These are phyloP conservation scores for Excalfactoria chinensis DNA, from an alignment of 2,113 vertebrate genomes.

Conservation along the genomic window DNA sequence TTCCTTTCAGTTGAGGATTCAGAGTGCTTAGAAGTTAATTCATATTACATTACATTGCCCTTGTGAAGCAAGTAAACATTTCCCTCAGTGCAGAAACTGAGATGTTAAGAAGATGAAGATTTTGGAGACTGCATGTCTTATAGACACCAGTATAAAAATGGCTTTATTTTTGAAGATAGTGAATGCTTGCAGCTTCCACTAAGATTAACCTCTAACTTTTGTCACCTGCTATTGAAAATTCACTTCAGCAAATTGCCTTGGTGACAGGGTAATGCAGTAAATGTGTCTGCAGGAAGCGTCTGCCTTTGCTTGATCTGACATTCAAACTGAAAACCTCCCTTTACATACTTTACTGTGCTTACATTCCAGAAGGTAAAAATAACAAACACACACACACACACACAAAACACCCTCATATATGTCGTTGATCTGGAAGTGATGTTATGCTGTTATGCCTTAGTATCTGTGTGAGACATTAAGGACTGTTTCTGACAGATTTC, in stretches of 20 bases:
- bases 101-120: background rate
- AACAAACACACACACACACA: too few relatives aligned
- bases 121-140: background rate
- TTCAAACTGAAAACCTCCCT: background rate
- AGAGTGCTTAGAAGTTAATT: conserved; percentile 18
- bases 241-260: background rate
- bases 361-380: background rate
- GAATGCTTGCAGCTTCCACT: background rate
- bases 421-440: background rate
- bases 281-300: background rate
- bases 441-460: background rate
- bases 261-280: background rate
- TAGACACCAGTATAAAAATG: background rate
- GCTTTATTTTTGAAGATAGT: background rate
- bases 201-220: conserved; percentile 14
- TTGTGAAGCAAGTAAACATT: conserved; percentile 14
- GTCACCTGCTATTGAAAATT: conserved; percentile 14
- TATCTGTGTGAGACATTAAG: background rate
- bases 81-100: background rate
- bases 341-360: background rate
- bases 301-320: background rate
- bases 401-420: background rate
- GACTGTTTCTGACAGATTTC: background rate
- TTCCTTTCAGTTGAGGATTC: conserved; percentile 39
- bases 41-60: background rate